These are phyloP conservation scores for Apis dorsata DNA, from an alignment of 1,140 invertebrate species.

Conservation along the genomic window DNA sequence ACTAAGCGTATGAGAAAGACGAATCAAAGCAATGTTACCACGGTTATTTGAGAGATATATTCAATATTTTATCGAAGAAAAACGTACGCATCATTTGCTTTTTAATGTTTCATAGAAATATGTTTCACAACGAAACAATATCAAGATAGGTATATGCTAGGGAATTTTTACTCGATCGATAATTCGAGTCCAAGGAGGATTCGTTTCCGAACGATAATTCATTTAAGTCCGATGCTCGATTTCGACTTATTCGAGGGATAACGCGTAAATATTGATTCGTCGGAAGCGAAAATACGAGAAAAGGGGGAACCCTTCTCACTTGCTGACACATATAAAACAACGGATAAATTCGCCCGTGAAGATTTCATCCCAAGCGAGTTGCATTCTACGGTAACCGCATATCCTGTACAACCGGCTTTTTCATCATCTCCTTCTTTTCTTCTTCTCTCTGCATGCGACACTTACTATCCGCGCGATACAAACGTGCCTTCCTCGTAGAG, in stretches of 20 bases:
- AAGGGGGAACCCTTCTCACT: background rate
- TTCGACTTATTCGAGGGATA: background rate
- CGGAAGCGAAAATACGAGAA: background rate
- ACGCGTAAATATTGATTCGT: background rate
- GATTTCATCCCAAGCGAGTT: conserved; percentile 29
- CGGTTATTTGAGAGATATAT: background rate
- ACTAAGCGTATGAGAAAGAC: background rate
- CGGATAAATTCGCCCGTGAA: conserved; percentile 33
- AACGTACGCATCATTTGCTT: background rate
- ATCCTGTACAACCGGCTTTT: conserved; percentile 54
- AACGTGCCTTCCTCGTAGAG: background rate
- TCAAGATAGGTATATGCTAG: background rate
- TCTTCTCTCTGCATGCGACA: conserved; percentile 22
- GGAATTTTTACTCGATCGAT: background rate
- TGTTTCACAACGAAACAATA: background rate
- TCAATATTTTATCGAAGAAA: background rate
- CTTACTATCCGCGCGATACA: conserved; percentile 19
- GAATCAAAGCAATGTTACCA: background rate
- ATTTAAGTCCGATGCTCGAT: background rate
- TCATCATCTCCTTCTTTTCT: conserved; percentile 26
- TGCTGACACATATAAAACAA: background rate
- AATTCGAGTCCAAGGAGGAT: background rate
- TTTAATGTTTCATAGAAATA: background rate
- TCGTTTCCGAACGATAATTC: background rate
- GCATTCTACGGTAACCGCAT: conserved; percentile 47